These are phyloP conservation scores for Apus apus DNA, from an alignment of 2,113 vertebrate species.

Conservation along the genomic window DNA sequence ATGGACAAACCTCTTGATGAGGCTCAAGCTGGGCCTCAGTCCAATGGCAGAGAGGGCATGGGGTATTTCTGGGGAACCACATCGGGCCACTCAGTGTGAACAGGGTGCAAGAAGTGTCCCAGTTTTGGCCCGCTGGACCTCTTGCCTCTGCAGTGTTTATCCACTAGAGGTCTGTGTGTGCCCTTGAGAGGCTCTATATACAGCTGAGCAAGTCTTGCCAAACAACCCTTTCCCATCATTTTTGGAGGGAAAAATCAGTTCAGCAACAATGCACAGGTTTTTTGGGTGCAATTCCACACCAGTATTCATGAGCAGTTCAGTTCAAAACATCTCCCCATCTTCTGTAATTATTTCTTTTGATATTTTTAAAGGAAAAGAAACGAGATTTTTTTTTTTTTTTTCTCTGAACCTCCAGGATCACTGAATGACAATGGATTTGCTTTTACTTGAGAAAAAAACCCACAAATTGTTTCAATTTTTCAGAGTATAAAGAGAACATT, in stretches of 20 bases:
- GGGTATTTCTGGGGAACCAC: accelerated
- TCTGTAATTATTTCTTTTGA: neutral
- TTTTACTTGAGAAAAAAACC: neutral
- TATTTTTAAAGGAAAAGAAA: neutral
- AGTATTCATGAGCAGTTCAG: neutral
- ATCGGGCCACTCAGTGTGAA: accelerated
- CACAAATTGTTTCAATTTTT: neutral
- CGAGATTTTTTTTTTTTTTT: accelerated
- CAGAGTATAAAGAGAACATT: neutral
- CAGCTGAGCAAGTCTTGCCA: neutral
- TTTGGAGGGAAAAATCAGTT: neutral
- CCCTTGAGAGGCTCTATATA: neutral
- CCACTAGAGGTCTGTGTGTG: neutral
- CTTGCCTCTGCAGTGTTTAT: neutral
- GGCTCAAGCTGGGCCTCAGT: neutral
- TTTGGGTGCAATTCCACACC: neutral
- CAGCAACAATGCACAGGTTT: neutral
- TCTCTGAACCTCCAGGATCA: neutral
- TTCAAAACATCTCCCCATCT: neutral
- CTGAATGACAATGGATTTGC: neutral
- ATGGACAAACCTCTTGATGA: neutral
- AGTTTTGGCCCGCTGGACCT: neutral
- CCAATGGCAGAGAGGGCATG: accelerated
- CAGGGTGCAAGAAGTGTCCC: accelerated
- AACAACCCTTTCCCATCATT: neutral